phyloP scores from a whole-genome alignment of 2,797 vertebrate genomes.

The Lacerta viridis region DNA sequence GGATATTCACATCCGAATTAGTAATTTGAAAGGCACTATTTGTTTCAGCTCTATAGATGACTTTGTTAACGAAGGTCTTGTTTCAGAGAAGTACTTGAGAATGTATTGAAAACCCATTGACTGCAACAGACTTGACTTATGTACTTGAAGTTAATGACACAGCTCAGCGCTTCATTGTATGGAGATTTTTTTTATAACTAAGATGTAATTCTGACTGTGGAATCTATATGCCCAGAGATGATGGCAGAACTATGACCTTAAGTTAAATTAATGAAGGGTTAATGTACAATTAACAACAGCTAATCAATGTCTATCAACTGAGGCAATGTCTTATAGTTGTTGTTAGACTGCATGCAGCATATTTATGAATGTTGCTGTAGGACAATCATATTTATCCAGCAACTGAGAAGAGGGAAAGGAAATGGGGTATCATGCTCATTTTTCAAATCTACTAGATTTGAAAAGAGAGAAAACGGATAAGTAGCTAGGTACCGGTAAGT shows the following conservation, averaged over 20 bases:
- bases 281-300: neutral
- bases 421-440: neutral
- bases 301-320: neutral
- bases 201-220: neutral
- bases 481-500: neutral
- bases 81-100: constrained; percentile 45
- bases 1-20: constrained; percentile 2
- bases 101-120: constrained; percentile 38
- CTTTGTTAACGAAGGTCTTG: constrained; percentile 28
- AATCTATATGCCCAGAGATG: neutral
- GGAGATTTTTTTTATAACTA: constrained; percentile 9
- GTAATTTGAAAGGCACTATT: constrained; percentile 31
- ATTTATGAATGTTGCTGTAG: neutral
- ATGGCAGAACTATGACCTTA: neutral
- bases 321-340: constrained; percentile 1
- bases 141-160: constrained; percentile 38
- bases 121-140: constrained; percentile 27
- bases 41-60: constrained; percentile 18
- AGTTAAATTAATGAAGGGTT: constrained; percentile 18
- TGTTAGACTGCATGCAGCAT: constrained; percentile 14
- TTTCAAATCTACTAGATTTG: neutral
- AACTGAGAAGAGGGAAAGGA: constrained; percentile 7
- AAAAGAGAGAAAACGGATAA: neutral
- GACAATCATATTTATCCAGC: neutral
- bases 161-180: constrained; percentile 8